phyloP scores from a whole-genome alignment of 2,888 invertebrate species.

The Drosophila siamana region DNA sequence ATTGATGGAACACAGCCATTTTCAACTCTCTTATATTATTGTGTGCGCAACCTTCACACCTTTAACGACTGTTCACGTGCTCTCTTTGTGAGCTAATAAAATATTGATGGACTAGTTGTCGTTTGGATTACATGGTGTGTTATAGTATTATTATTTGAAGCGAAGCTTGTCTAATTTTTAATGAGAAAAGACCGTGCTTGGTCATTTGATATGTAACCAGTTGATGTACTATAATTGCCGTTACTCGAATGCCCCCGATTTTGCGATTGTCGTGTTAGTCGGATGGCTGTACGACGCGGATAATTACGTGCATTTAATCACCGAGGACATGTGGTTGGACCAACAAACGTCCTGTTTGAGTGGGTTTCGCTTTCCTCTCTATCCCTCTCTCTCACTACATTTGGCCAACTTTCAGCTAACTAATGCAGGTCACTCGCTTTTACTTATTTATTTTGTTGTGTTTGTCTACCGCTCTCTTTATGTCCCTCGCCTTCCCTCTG shows the following conservation, averaged over 20 bases:
- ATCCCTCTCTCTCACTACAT: neutral
- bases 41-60: no score
- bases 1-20: no score
- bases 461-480: constrained; percentile 18
- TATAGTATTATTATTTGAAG: constrained; percentile 13
- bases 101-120: neutral
- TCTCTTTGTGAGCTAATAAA: neutral
- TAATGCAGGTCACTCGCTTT: constrained; percentile 39
- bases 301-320: constrained; percentile 68
- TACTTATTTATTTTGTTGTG: constrained; percentile 36
- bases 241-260: neutral
- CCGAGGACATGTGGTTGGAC: constrained; percentile 38
- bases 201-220: neutral
- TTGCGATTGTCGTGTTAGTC: constrained; percentile 17
- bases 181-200: constrained; percentile 13
- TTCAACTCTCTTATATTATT: neutral
- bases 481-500: no score
- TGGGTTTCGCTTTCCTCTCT: constrained; percentile 11
- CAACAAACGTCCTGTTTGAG: constrained; percentile 28
- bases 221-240: constrained; percentile 6
- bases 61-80: no score
- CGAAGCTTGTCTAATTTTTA: constrained; percentile 14
- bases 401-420: constrained; percentile 59
- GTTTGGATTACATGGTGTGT: neutral
- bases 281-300: constrained; percentile 26